phyloP scores from a whole-genome alignment of 35 echinoderm and acorn worm species.

The Heliocidaris erythrogramma region DNA sequence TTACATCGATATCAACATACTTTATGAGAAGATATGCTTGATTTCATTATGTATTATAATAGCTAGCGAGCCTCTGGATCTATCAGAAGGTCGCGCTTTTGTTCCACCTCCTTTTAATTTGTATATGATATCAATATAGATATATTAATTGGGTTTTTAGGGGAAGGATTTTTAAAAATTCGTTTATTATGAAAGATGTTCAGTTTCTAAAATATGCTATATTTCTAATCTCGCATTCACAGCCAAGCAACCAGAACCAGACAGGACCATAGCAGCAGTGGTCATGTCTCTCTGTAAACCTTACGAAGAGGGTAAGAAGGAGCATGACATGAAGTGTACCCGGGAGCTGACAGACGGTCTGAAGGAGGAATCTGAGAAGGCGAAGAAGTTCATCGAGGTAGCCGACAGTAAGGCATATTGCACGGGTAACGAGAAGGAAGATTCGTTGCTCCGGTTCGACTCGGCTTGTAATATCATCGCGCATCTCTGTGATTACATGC shows the following conservation, averaged over 20 bases:
- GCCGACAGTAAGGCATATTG: neutral
- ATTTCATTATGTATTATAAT: too few species aligned
- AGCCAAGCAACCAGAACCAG: neutral
- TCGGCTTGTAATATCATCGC: neutral
- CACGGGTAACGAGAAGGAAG: neutral
- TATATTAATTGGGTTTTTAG: too few species aligned
- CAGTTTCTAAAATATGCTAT: too few species aligned
- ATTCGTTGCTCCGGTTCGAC: neutral
- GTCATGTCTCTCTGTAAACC: neutral
- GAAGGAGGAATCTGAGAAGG: neutral
- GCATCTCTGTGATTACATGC: neutral
- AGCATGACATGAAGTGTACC: neutral
- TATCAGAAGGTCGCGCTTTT: too few species aligned
- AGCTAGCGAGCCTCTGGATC: too few species aligned
- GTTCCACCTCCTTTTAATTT: too few species aligned
- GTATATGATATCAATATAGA: too few species aligned
- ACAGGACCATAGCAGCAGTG: neutral
- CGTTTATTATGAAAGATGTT: too few species aligned
- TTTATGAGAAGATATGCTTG: too few species aligned
- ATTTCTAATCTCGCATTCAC: neutral
- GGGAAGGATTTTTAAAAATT: too few species aligned
- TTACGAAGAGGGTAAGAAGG: neutral
- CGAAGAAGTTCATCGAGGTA: neutral
- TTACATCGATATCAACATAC: too few species aligned
- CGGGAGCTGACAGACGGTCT: neutral